Evolutionary conservation across 1,140 invertebrate species (phyloP).

Genomic region (Zaprionus ghesquierei): DNA sequence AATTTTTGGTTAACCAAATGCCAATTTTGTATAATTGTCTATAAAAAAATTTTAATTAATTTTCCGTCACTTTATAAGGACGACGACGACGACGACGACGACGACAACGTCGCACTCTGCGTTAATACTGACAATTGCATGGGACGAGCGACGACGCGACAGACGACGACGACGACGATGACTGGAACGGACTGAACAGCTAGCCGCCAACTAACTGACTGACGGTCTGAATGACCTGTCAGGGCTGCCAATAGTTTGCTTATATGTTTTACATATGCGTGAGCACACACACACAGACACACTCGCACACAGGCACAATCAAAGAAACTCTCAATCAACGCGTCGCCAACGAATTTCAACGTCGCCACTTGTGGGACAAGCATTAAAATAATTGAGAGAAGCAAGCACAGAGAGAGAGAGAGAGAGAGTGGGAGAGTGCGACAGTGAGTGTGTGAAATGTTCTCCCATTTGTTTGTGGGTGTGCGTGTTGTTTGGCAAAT

Average conservation of each 20-base stretch:
- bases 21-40: slow-evolving; percentile 24
- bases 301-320: slow-evolving; percentile 32
- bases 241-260: slow-evolving; percentile 26
- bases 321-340: slow-evolving; percentile 80
- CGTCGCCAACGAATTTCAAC: slow-evolving; percentile 64
- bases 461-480: background rate
- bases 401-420: background rate
- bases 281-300: slow-evolving; percentile 27
- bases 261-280: slow-evolving; percentile 24
- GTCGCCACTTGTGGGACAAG: slow-evolving; percentile 67
- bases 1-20: background rate
- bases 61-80: slow-evolving; percentile 59
- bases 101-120: slow-evolving; percentile 58
- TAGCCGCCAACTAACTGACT: slow-evolving; percentile 26
- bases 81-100: slow-evolving; percentile 45
- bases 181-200: slow-evolving; percentile 3
- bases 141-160: slow-evolving; percentile 30
- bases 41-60: slow-evolving; percentile 34
- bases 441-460: background rate
- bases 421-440: background rate
- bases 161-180: background rate
- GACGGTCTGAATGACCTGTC: slow-evolving; percentile 33
- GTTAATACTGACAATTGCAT: slow-evolving; percentile 36
- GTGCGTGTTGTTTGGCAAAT: slow-evolving; percentile 30
- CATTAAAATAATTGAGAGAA: slow-evolving; percentile 28